Evolutionary conservation across 2,888 invertebrate species (phyloP), one percentile per base, ranked within the genome.

Genomic region (Melanostoma scalare): DNA sequence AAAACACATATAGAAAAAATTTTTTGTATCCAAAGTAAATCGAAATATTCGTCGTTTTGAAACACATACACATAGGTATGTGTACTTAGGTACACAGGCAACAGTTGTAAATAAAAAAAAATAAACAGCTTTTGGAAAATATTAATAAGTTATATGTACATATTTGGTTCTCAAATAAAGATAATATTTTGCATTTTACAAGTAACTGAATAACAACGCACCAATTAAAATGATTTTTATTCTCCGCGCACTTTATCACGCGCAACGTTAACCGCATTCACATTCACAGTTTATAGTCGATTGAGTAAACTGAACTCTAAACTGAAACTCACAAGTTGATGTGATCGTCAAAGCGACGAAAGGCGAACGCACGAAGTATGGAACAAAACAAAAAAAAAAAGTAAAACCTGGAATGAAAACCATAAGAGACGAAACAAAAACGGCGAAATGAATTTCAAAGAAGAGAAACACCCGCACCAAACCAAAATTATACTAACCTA

Each of bases 331-430:
- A 20, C 65, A 63, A 74, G 52, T 74, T 42, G 44, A 58, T 67
- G 65, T 67, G 84, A 84, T 84, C 84, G 55, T 31, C 55, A 40
- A 6, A 67, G 73, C 79, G 35, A 38, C 6, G 10, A 46, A 20
- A 55, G 35, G 61, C 61, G 40, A 65, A 77, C 20, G 53, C 71
- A 56, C 55, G 77, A 60, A 73, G 68, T 10, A 38, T 36, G 46
- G 79, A 84, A 78, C 84, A 84, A 84, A 84, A 84, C 82, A 84
- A 79, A 78, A 72, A 78, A 74, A 84, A 81, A 48, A 75, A 42
- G 20, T 1, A 76, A 76, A 63, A 63, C 50, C 56, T 67, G 68
- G 61, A 65, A 71, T 53, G 63, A 50, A 4, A 53, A 42, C 30
- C 52, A 20, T 10, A 20, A 8, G 52, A 73, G 33, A 20, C 2